These are phyloP conservation scores for Aramus guarauna DNA, from an alignment of 2,113 vertebrate species.

Conservation along the genomic window DNA sequence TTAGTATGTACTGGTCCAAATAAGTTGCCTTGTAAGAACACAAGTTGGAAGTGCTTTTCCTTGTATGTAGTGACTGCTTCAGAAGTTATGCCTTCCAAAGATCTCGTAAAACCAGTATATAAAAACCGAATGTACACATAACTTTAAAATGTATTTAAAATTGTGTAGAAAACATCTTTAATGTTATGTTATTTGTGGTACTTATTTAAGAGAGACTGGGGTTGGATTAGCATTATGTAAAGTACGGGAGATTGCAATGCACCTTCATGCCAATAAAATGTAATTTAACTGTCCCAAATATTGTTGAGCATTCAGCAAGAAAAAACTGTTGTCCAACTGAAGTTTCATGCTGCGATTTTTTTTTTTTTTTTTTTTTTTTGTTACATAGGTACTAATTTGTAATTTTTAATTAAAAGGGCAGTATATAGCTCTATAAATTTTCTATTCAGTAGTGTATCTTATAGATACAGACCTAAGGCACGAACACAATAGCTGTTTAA, in stretches of 20 bases:
- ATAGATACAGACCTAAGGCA: constrained; percentile 96
- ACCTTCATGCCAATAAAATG: constrained; percentile 89
- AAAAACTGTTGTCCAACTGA: constrained; percentile 81
- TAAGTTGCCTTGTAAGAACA: constrained; percentile 82
- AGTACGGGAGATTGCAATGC: constrained; percentile 94
- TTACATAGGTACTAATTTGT: constrained; percentile 93
- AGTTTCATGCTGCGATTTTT: constrained; percentile 80
- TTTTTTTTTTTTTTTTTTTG: constrained; percentile 59
- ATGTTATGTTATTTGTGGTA: constrained; percentile 82
- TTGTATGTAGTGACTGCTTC: constrained; percentile 73
- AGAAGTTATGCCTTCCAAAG: constrained; percentile 76
- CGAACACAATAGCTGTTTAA: constrained; percentile 86
- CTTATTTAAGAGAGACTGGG: constrained; percentile 80
- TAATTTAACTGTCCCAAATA: constrained; percentile 81
- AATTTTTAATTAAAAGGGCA: constrained; percentile 78
- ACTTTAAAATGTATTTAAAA: constrained; percentile 78
- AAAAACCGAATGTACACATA: constrained; percentile 76
- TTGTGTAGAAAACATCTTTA: constrained; percentile 76
- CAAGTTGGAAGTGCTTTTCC: constrained; percentile 75
- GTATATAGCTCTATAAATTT: constrained; percentile 76
- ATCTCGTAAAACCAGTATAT: constrained; percentile 66
- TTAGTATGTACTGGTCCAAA: constrained; percentile 77
- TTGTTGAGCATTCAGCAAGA: constrained; percentile 78
- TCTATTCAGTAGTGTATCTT: constrained; percentile 94
- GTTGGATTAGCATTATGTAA: constrained; percentile 83